Conservation (phyloP, 2,797 vertebrate species). For the Alauda arvensis region DNA sequence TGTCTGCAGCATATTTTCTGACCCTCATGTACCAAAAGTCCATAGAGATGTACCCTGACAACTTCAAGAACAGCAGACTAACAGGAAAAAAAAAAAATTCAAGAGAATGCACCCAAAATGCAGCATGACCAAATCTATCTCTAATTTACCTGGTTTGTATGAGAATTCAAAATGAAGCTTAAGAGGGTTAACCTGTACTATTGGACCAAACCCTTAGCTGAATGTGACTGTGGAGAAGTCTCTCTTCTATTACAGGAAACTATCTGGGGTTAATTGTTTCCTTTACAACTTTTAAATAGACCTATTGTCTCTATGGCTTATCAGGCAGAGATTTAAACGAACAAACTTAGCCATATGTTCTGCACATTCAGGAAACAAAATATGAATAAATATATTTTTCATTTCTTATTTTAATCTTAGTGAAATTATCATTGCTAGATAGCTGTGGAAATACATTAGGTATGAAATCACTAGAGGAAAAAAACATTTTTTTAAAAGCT, state of each 20-base stretch:
- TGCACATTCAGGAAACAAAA: neutral
- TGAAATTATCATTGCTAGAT: neutral
- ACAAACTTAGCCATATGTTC: neutral
- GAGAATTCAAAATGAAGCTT: neutral
- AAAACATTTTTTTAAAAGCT: neutral
- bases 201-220: neutral
- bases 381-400: neutral
- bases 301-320: neutral
- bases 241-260: constrained; percentile 33
- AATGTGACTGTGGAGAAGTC: neutral
- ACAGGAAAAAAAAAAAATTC: neutral
- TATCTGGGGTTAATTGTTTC: neutral
- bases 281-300: constrained; percentile 2
- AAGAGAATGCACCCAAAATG: neutral
- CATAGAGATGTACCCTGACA: neutral
- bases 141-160: neutral
- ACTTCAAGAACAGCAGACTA: neutral
- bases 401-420: neutral
- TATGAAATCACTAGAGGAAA: neutral
- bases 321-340: neutral
- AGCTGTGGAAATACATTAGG: accelerated
- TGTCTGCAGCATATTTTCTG: neutral
- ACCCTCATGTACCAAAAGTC: neutral
- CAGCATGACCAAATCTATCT: neutral
- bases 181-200: neutral